These are phyloP conservation scores for Xenopus borealis DNA, from an alignment of 2,113 vertebrate species.

Conservation along the genomic window DNA sequence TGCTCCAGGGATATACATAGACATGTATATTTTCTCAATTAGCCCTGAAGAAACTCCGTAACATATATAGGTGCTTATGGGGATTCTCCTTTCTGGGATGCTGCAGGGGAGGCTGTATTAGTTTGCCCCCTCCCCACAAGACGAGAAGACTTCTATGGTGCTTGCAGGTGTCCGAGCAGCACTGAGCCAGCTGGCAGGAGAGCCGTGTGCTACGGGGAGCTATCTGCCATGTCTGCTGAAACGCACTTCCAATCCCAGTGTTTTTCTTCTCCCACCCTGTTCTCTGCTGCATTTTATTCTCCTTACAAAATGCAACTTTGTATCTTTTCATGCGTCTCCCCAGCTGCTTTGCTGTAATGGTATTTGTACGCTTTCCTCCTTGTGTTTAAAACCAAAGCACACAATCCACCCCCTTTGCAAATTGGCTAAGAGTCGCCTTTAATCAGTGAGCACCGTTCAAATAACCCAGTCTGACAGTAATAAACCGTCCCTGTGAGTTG, in stretches of 20 bases:
- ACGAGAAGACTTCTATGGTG: too few relatives aligned
- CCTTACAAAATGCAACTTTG: not conserved
- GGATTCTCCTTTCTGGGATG: too few relatives aligned
- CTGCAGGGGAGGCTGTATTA: too few relatives aligned
- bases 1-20: too few relatives aligned
- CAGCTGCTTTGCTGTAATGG: conserved; percentile 9
- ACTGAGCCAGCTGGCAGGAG: conserved; percentile 6
- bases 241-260: not conserved
- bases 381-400: conserved; percentile 25
- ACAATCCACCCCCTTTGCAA: conserved; percentile 10
- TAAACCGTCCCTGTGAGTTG: conserved; percentile 36
- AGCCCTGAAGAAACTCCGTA: too few relatives aligned
- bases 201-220: not conserved
- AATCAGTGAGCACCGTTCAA: conserved; percentile 35
- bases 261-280: not conserved
- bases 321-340: not conserved
- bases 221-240: too few relatives aligned
- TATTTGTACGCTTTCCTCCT: not conserved
- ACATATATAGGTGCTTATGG: too few relatives aligned
- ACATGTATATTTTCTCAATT: too few relatives aligned
- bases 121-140: too few relatives aligned
- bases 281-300: too few relatives aligned
- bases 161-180: conserved; percentile 33
- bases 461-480: conserved; percentile 29
- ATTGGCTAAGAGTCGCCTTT: conserved; percentile 29